Conservation (phyloP, 2,797 vertebrate species). For the Sebastiscus albofasciatus region DNA sequence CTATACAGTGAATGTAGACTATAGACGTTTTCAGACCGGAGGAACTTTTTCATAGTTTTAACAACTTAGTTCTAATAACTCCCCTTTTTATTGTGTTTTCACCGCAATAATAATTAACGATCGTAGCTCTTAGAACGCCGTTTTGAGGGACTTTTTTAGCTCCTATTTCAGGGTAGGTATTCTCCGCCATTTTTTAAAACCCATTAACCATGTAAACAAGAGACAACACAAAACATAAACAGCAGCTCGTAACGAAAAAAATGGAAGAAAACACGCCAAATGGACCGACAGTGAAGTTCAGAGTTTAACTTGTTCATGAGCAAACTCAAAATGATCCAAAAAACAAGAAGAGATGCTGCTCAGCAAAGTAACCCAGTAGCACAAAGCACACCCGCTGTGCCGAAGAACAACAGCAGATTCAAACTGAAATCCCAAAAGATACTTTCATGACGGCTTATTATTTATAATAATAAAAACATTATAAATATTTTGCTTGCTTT, state of each 20-base stretch:
- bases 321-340: neutral
- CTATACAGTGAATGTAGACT: neutral
- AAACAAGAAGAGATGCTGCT: neutral
- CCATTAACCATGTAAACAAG: no score
- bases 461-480: no score
- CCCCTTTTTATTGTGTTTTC: neutral
- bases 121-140: no score
- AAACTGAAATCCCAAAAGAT: no score
- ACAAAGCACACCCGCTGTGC: neutral
- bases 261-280: neutral
- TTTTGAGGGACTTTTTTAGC: neutral
- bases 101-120: rapidly evolving
- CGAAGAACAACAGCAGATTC: neutral
- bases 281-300: neutral
- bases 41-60: neutral
- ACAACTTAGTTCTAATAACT: neutral
- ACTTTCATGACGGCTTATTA: no score
- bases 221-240: neutral
- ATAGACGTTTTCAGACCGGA: neutral
- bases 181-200: neutral
- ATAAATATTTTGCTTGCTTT: no score
- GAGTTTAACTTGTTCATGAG: neutral
- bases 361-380: neutral
- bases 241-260: neutral
- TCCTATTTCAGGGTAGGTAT: neutral